Base-by-base conservation (phyloP, 2,888 invertebrate species). In the Plagodis dolabraria region DNA sequence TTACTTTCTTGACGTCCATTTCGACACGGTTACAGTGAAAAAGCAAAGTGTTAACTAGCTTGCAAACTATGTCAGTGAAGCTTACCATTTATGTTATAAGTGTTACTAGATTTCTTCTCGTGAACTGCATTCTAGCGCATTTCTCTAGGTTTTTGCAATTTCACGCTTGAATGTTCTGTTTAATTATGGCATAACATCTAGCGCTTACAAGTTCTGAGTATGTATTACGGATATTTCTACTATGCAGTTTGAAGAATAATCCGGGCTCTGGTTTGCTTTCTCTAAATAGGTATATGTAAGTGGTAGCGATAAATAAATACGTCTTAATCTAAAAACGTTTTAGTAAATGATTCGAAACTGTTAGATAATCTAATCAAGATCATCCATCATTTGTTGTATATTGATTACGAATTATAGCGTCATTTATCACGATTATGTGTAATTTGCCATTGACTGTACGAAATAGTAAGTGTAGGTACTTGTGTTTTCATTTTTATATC, bases 1-100 rank as follows among this genome's bases (percentile, higher is more conserved):
- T 49, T 12, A 33, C 45, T 50, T 46, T 56, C 22, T 38, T n/a
- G 2, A 33, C 36, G 46, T 46, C 36, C 45, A 12, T 35, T 44
- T 47, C 2, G 47, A 33, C 36, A 9, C 7, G 43, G 44, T 58
- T 48, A 33, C 1, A 8, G 40, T 49, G 22, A 34, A 52, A 47
- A 48, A 12, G 49, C 34, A 10, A 49, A 53, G 33, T 38, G 59
- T 42, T 52, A 34, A 51, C 52, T 45, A 52, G 45, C 50, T 47
- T 47, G 48, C 9, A 51, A 58, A 51, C 57, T 53, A 47, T 57
- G 62, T 51, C 62, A 63, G 61, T 11, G 49, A 33, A 49, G 45
- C 47, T 64, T 54, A 46, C 65, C 67, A 53, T 65, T 55, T 65
- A 61, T 52, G 63, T 60, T 50, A 36, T 47, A 58, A 60, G 59